Base-by-base conservation (phyloP, 2,888 invertebrate species). In the Apomyelois bistriatella region DNA sequence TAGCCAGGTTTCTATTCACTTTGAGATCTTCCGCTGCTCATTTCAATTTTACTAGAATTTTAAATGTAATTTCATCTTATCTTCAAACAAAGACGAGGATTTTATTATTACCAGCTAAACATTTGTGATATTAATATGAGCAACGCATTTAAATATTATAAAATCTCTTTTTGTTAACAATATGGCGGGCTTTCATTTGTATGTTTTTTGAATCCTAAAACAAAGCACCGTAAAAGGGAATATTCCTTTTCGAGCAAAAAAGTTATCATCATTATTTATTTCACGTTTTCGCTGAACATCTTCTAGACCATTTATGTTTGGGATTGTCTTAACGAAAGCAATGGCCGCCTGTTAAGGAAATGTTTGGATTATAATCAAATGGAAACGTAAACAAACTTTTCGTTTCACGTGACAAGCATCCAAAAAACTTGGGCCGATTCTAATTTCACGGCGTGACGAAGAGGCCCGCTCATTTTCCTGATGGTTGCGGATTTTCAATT, bases 401-500 rank as follows among this genome's bases (percentile, higher is more conserved):
- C 59, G 61, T 53, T 71, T 73, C 79, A 79, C 86, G 87, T 85
- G 86, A 78, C 74, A 61, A 59, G 86, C 79, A 82, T 85, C 65
- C 68, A 61, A 74, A 77, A 72, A 68, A 68, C 66, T 64, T 64
- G 65, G 69, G 71, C 72, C 74, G 68, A 78, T 79, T 81, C 82
- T 83, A 85, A 87, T 87, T 88, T 80, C 79, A 80, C 79, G 79
- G 76, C 78, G 83, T 83, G 84, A 85, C 80, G 82, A 79, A 83
- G 81, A 82, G 75, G 72, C 66, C 77, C 74, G 62, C 84, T 84
- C 82, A 87, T 87, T 87, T 87, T 84, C 85, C 77, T 85, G 85
- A 82, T 80, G 82, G 82, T 80, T 85, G 84, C 79, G 88, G 87
- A 86, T 88, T 90, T 89, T 90, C 89, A 88, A 90, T 89, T 89